Conservation (phyloP, 2,888 invertebrate genomes). For the Syrphus vitripennis region DNA sequence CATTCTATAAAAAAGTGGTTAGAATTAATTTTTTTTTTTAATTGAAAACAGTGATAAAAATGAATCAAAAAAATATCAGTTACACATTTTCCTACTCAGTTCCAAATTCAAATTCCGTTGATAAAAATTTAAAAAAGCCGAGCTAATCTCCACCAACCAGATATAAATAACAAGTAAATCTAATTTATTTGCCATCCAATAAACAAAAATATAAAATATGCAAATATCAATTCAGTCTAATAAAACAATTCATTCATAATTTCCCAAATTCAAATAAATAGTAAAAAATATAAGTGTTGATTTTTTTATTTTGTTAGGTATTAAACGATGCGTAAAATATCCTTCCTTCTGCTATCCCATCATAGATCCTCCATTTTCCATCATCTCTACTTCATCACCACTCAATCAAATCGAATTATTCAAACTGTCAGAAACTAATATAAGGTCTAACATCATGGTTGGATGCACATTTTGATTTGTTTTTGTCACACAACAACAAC, state of each 20-base stretch:
- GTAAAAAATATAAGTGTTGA: not conserved
- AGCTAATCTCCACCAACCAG: too few species aligned
- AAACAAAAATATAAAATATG: not conserved
- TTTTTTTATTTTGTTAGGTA: not conserved
- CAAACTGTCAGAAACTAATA: slow-evolving; percentile 16
- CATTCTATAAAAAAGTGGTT: too few species aligned
- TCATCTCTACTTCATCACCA: slow-evolving; percentile 19
- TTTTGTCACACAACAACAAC: slow-evolving; percentile 20
- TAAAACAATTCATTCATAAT: not conserved
- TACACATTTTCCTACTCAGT: too few species aligned
- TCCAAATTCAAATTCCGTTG: too few species aligned
- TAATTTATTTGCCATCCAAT: not conserved
- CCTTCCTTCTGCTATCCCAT: not conserved
- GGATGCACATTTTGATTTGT: slow-evolving; percentile 50
- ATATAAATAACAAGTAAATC: not conserved
- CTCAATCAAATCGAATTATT: slow-evolving; percentile 37
- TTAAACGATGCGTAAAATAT: slow-evolving; percentile 15
- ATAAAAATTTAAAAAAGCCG: too few species aligned
- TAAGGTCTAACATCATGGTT: slow-evolving; percentile 16
- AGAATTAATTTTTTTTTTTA: too few species aligned
- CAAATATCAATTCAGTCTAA: not conserved
- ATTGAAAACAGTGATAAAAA: too few species aligned
- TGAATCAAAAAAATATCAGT: too few species aligned
- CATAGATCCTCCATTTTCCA: not conserved
- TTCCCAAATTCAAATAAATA: not conserved